phyloP scores from a whole-genome alignment of 2,113 vertebrate genomes.

The Oenanthe melanoleuca region DNA sequence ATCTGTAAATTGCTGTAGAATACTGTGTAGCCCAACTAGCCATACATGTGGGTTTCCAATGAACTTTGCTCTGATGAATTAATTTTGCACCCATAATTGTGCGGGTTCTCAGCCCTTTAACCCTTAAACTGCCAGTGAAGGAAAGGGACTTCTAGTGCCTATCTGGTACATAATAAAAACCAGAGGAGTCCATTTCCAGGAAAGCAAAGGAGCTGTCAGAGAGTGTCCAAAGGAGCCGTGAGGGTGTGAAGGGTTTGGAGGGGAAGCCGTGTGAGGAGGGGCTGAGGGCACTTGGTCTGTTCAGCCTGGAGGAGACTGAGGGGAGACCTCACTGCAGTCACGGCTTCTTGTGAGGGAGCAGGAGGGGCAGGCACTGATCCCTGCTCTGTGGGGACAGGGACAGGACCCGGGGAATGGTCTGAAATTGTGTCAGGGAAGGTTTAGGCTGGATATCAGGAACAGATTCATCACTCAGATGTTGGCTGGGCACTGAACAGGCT shows the following conservation, averaged over 20 bases:
- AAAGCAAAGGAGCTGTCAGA: not conserved
- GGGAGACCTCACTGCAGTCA: too few species aligned
- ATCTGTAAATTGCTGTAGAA: conserved; percentile 12
- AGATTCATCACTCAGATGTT: not conserved
- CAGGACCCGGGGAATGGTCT: too few species aligned
- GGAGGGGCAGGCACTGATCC: not conserved
- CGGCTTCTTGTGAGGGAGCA: accelerated
- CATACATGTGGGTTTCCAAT: not conserved
- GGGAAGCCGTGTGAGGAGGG: too few species aligned
- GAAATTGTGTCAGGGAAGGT: too few species aligned
- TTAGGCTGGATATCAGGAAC: not conserved
- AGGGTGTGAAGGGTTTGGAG: too few species aligned
- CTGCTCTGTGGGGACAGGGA: not conserved
- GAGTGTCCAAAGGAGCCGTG: too few species aligned
- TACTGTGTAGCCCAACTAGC: not conserved
- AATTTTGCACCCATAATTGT: not conserved
- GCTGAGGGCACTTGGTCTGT: too few species aligned
- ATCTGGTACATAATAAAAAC: not conserved
- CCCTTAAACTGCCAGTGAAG: not conserved
- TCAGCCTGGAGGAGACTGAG: too few species aligned
- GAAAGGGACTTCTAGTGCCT: not conserved
- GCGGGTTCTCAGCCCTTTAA: not conserved
- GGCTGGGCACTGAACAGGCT: not conserved
- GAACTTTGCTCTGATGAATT: not conserved
- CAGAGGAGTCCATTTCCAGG: not conserved